phyloP scores from a whole-genome alignment of 1,140 invertebrate species.

The Temnothorax curvispinosus region DNA sequence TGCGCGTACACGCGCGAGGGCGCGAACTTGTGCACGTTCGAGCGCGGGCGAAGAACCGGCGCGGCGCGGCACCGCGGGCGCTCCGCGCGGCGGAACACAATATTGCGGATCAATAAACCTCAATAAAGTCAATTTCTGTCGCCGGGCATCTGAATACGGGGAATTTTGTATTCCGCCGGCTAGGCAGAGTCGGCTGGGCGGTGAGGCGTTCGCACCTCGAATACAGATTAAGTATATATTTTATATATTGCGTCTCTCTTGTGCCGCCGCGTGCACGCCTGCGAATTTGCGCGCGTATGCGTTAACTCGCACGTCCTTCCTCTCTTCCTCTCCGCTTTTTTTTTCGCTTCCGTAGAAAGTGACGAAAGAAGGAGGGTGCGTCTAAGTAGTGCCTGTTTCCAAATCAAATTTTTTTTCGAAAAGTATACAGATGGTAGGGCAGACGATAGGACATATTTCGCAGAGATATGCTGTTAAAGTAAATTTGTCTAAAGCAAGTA shows the following conservation, averaged over 20 bases:
- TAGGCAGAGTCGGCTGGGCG: constrained; percentile 79
- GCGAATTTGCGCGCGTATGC: constrained; percentile 7
- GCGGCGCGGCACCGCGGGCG: constrained; percentile 8
- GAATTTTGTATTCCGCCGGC: constrained; percentile 85
- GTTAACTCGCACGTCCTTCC: background rate
- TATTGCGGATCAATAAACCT: constrained; percentile 86
- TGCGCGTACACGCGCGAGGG: background rate
- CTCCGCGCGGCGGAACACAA: constrained; percentile 78
- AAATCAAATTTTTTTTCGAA: constrained; percentile 20
- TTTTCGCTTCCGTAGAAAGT: constrained; percentile 12
- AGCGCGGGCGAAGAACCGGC: constrained; percentile 16
- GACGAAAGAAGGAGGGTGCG: constrained; percentile 37
- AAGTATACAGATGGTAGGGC: background rate
- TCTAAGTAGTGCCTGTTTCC: background rate
- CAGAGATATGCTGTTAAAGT: background rate
- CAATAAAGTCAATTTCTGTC: constrained; percentile 87
- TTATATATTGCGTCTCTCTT: constrained; percentile 66
- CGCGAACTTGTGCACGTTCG: constrained; percentile 26
- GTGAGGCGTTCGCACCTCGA: constrained; percentile 81
- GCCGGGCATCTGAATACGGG: constrained; percentile 84
- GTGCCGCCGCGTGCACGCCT: constrained; percentile 3
- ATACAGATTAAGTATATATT: constrained; percentile 84
- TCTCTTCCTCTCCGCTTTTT: background rate
- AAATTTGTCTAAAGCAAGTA: background rate
- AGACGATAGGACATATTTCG: background rate